Percentiles rank a stretch among this genome's conserved stretches.
These are phyloP conservation scores for Eurytoma adleriae DNA, from an alignment of 2,888 invertebrate genomes.

Conservation along the genomic window DNA sequence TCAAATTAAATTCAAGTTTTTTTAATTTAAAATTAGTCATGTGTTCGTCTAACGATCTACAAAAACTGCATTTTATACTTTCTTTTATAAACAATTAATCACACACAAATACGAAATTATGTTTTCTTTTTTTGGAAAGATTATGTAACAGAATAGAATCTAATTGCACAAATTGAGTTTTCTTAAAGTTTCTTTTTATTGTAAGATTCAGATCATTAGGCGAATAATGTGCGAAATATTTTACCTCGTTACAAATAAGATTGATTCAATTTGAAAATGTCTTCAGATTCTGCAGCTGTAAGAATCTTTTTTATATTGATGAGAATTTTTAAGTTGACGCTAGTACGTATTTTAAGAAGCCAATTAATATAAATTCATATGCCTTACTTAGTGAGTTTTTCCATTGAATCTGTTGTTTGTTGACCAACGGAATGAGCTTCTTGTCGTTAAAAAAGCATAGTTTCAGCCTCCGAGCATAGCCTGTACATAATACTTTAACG, in stretches of 20 bases:
- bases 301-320: slow-evolving; percentile 29
- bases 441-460: slow-evolving; percentile 56
- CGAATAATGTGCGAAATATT: slow-evolving; percentile 23
- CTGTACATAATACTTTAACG: slow-evolving; percentile 65
- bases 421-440: slow-evolving; percentile 59
- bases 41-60: slow-evolving; percentile 46
- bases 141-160: neutral
- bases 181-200: neutral
- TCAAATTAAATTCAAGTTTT: slow-evolving; percentile 14
- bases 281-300: slow-evolving; percentile 29
- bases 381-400: slow-evolving; percentile 56
- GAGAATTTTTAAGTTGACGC: slow-evolving; percentile 24
- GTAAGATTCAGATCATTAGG: slow-evolving; percentile 31
- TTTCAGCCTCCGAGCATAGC: slow-evolving; percentile 59
- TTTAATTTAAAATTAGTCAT: slow-evolving; percentile 42
- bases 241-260: slow-evolving; percentile 20
- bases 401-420: slow-evolving; percentile 55
- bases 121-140: neutral
- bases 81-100: neutral
- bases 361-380: slow-evolving; percentile 51
- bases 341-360: slow-evolving; percentile 35
- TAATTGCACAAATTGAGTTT: neutral
- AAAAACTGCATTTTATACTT: slow-evolving; percentile 12
- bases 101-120: too few species aligned
- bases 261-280: slow-evolving; percentile 30